Base-by-base conservation (phyloP, 2,888 invertebrate species). In the Oxyteleia sp. region DNA sequence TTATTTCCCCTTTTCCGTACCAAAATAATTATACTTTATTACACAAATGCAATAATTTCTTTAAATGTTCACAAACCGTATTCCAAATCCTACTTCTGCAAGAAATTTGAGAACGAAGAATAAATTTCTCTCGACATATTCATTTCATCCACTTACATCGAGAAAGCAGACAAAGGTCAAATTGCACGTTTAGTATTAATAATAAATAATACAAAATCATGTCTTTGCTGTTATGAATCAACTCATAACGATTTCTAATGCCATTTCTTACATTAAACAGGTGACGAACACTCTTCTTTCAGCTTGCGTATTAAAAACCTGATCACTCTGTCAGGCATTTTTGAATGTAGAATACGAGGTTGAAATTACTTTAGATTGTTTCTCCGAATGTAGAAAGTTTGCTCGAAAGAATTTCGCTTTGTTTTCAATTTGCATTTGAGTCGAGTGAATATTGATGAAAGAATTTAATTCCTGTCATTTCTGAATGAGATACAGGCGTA, bases 291-390 rank as follows among this genome's bases (percentile, higher is more conserved):
- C 38, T 38, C 13, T 38, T 38, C 38, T 38, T 38, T 13, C n/a
- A 13, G 13, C 8, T 18, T 45, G 16, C 18, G 3, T 16, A 18
- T 45, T 45, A 16, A 13, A 45, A 45, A 63, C 29, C 63, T 47
- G 13, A 29, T 8, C 64, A 45, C 45, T 23, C 49, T 20, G 29
- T 23, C 8, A 59, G 26, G 13, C 5, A 51, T 43, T 61, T 64
- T 74, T 74, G 72, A 51, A 72, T 72, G 72, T 72, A 15, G 72
- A 72, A 26, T 63, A 53, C 11, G 72, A 72, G 72, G 72, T 72
- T 72, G 43, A 63, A 41, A 51, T 63, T 47, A 47, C 55, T 29
- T 43, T 32, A 45, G 43, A 47, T 57, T 45, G 47, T 57, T 47
- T 59, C 32, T 57, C 18, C 11, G 20, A 69, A 35, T 29, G 29